Conservation (phyloP, 2,113 vertebrate species). For the Mus pahari region DNA sequence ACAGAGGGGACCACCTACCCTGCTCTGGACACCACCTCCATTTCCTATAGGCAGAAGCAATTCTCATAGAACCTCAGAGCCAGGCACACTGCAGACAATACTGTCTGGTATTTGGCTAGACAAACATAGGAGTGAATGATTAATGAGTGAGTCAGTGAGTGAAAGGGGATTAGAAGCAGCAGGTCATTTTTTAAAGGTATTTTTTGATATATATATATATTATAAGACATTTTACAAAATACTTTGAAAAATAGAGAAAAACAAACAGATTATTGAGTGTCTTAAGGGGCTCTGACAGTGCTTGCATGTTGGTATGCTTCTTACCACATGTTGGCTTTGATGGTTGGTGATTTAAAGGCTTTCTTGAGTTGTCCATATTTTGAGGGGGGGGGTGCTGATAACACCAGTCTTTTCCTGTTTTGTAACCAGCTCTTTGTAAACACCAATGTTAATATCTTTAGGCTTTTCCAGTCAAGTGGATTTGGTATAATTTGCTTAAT, state of each 20-base stretch:
- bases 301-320: background rate
- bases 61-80: background rate
- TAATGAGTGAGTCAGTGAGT: conserved; percentile 67
- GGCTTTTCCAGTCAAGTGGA: conserved; percentile 59
- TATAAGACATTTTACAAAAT: conserved; percentile 2
- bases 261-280: conserved; percentile 13
- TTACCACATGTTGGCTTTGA: background rate
- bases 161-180: conserved; percentile 39
- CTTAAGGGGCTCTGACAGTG: background rate
- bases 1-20: background rate
- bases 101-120: conserved; percentile 1
- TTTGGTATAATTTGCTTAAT: conserved; percentile 60
- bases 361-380: background rate
- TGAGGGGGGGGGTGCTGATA: background rate
- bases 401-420: conserved; percentile 76
- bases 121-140: conserved; percentile 58
- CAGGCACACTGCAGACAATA: background rate
- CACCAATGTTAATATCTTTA: conserved; percentile 2
- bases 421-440: conserved; percentile 68
- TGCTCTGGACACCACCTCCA: background rate
- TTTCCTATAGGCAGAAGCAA: conserved; percentile 2
- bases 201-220: background rate
- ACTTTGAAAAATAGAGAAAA: background rate
- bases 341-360: conserved; percentile 41
- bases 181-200: background rate